Evolutionary conservation across 2,113 vertebrate genomes (phyloP), one percentile per base, ranked within the genome.

Genomic region (Poicephalus meyeri): DNA sequence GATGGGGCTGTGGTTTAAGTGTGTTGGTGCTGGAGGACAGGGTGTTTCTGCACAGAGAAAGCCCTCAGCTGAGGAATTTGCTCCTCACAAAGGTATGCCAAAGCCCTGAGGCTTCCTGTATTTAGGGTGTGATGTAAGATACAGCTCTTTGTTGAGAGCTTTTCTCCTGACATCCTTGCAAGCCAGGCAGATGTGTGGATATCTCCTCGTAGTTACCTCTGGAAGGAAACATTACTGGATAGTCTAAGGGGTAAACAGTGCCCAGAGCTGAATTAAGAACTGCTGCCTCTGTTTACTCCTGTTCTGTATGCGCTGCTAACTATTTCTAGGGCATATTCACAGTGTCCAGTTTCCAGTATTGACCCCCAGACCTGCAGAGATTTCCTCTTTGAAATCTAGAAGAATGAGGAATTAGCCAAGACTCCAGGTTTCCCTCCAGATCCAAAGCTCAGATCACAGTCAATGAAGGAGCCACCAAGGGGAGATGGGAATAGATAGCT

Each of bases 41-140:
- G 90, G 90, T 89, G 91, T 93, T 97, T 74, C 94, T 87, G 68
- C 3, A 3, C 83, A 63, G 72, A 92, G 79, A 95, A 69, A 80
- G 74, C 70, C 58, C 82, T 94, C 13, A 9, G 69, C 1, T 83
- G 20, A 80, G 91, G 95, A 94, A 93, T 95, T 91, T 84, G 64
- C 85, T 94, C 73, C 82, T 94, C 73, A 77, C 85, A 88, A 66
- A 92, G 80, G 70, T 76, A 95, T 94, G 95, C 89, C 91, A 91
- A 81, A 86, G 86, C 94, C 89, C 94, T 4, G 79, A 68, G 93
- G 89, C 94, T 81, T 85, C 76, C 61, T 68, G 85, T 72, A 53
- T 52, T 68, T 28, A 83, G 91, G 79, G 61, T 94, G 90, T 95
- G 93, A 94, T 90, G 92, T 74, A 89, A 94, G 71, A 92, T 74